phyloP scores from a whole-genome alignment of 92 coral and sea anemone species.

The Plumapathes pennacea region DNA sequence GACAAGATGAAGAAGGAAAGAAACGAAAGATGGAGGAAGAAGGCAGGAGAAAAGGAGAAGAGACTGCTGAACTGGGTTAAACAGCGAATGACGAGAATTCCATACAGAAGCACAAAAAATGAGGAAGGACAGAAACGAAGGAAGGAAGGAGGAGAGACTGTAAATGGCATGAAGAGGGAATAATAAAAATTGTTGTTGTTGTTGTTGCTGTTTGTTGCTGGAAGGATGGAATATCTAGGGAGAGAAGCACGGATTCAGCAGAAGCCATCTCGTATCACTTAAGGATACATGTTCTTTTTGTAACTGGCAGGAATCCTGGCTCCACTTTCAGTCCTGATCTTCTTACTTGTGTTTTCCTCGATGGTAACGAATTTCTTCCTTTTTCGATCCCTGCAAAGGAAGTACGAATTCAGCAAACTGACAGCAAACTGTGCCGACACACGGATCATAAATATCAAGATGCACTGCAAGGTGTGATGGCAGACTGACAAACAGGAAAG shows the following conservation, averaged over 20 bases:
- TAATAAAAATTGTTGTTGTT: background rate
- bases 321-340: conserved; percentile 92
- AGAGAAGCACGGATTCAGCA: background rate
- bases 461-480: too few relatives aligned
- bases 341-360: conserved; percentile 77
- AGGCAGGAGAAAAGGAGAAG: background rate
- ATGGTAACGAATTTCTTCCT: conserved; percentile 78
- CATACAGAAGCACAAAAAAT: background rate
- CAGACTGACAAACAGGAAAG: background rate
- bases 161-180: too few relatives aligned
- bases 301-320: conserved; percentile 87
- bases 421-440: too few relatives aligned
- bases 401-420: background rate
- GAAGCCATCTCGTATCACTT: background rate
- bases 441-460: too few relatives aligned
- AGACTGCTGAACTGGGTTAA: background rate
- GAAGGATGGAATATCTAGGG: too few relatives aligned
- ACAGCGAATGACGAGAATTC: background rate
- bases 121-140: background rate
- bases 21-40: background rate
- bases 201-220: too few relatives aligned
- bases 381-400: conserved; percentile 86
- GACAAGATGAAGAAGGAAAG: background rate
- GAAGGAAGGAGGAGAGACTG: too few relatives aligned
- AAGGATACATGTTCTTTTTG: conserved; percentile 90